Evolutionary conservation across 2,113 vertebrate genomes (phyloP).

Genomic region (Phasianus colchicus): DNA sequence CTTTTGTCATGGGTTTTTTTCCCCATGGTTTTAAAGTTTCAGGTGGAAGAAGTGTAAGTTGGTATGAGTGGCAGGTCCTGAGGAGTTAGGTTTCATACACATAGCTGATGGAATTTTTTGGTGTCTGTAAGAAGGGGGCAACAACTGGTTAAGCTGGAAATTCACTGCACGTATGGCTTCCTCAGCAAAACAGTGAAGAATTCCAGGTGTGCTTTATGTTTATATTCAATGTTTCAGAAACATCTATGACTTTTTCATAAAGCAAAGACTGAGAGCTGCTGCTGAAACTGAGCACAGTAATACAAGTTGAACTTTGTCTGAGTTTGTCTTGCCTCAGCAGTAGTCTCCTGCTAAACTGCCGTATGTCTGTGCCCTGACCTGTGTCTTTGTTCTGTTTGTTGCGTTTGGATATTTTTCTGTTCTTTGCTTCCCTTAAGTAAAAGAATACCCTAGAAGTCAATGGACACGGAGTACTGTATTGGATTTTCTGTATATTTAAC

Average conservation of each 20-base stretch:
- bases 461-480: neutral
- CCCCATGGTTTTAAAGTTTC: neutral
- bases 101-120: neutral
- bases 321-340: neutral
- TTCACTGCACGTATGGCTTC: neutral
- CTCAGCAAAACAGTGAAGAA: neutral
- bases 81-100: neutral
- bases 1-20: neutral
- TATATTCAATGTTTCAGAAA: slow-evolving; percentile 4
- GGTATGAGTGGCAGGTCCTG: neutral
- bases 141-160: neutral
- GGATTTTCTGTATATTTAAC: neutral
- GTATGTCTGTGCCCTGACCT: neutral
- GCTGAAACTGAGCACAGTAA: neutral
- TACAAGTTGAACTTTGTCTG: neutral
- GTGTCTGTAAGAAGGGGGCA: neutral
- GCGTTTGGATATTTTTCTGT: neutral
- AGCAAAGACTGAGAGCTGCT: neutral
- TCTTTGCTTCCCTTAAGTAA: neutral
- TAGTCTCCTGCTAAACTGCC: neutral
- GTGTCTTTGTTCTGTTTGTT: neutral
- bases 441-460: neutral
- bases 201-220: neutral
- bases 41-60: neutral
- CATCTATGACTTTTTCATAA: neutral